Evolutionary conservation across 2,797 vertebrate genomes (phyloP), one percentile per base, ranked within the genome.

Genomic region (Setipinna tenuifilis): DNA sequence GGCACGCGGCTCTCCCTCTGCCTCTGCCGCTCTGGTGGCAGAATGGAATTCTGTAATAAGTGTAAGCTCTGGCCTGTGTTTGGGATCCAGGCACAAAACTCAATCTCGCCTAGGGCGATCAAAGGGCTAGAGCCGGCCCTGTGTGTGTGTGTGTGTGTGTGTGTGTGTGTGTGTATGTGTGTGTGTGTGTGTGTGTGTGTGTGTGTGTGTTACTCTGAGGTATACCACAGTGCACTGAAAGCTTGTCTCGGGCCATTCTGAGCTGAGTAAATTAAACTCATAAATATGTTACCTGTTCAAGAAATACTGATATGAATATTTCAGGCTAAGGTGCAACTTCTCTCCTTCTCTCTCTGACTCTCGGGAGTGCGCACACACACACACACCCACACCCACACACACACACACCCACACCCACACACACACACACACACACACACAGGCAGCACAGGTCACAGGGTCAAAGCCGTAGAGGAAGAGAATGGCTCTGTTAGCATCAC

Each of bases 291-390:
- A 68, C n/a, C 9, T 44, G 35, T 19, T 14, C 41, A 48, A n/a
- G 83, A 68, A 58, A 82, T 82, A 57, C 57, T 46, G n/a, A 3
- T 61, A 68, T 71, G 11, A 83, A 83, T 83, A 50, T 83, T 83
- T 65, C 14, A 83, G 31, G 4, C 58, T 5, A 17, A 59, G 58
- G 62, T 68, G 14, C 48, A 21, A 2, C 21, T 10, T 54, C 9
- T 54, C 50, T 54, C 14, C 9, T 7, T 54, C 50, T 14, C 50
- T 14, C 50, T 54, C 50, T 14, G 21, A 3, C 61, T 5, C 6
- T 6, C 61, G 21, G 21, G 23, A 21, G n/a, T n/a, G 23, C 61
- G 19, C 58, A 59, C 58, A 59, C 59, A 61, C 59, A 61, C 59
- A 59, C 58, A 59, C 58, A 59, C 58, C 14, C 58, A 59, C 58